Base-by-base conservation (phyloP, 2,888 invertebrate species). In the Endotricha flammealis region DNA sequence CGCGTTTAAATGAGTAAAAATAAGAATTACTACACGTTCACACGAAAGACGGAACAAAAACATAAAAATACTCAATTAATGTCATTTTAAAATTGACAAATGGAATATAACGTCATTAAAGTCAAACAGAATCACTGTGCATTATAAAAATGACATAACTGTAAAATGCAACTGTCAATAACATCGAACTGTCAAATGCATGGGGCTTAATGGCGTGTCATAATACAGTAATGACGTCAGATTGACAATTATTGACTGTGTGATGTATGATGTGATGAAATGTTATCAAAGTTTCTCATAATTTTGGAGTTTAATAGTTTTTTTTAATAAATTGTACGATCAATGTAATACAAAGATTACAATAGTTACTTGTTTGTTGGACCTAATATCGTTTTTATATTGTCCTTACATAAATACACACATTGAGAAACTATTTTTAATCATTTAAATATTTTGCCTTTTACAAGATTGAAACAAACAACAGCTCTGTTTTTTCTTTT, bases 151-250 rank as follows among this genome's bases (percentile, higher is more conserved):
- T 73, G 67, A 77, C 60, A 46, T 79, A 76, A 64, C 64, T 78
- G 71, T 71, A 64, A 74, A 81, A 81, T 75, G 62, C 59, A 56
- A 58, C 54, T 76, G 77, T 78, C 79, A 73, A 72, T 75, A 47
- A 56, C 64, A 61, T 70, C 57, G 52, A 64, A 59, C 59, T 76
- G 69, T 75, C 77, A 69, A 65, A 59, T 49, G 51, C 54, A 58
- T 41, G 39, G 56, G 53, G 62, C 57, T 60, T 77, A 83, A 83
- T 83, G 81, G 80, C 68, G 68, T 85, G 81, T 83, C 85, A 79
- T 78, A 72, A 70, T 68, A 64, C 55, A 56, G 64, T 77, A 81
- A 82, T 78, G 77, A 72, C 64, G 62, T 59, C 53, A 53, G 53
- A 68, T 66, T 57, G 43, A 35, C 35, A 12, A 48, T 64, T 63